Conservation (phyloP, 2,113 vertebrate genomes). For the Mirounga angustirostris region DNA sequence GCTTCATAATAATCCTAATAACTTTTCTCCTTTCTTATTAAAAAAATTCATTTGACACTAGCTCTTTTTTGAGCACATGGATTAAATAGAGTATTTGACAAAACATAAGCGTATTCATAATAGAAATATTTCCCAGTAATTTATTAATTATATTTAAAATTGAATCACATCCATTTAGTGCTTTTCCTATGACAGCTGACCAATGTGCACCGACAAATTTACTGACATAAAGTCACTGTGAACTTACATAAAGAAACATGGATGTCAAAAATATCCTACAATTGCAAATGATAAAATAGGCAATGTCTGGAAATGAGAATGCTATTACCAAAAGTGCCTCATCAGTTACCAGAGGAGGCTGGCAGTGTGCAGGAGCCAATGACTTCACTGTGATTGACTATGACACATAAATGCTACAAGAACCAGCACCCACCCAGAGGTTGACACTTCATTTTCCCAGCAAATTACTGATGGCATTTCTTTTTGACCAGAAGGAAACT, state of each 20-base stretch:
- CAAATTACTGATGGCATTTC: background rate
- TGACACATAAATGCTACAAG: background rate
- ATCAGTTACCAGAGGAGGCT: conserved; percentile 65
- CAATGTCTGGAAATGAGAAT: conserved; percentile 67
- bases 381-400: conserved; percentile 47
- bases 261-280: conserved; percentile 61
- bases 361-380: background rate
- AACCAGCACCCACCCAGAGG: background rate
- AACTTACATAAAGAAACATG: conserved; percentile 74
- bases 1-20: conserved; percentile 56
- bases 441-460: background rate
- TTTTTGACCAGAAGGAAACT: background rate
- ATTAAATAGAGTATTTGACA: conserved; percentile 68
- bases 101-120: conserved; percentile 57
- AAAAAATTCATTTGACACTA: conserved; percentile 58
- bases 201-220: conserved; percentile 52
- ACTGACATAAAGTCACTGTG: conserved; percentile 73
- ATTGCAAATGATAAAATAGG: conserved; percentile 55
- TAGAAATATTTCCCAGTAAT: conserved; percentile 64
- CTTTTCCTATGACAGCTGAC: conserved; percentile 59
- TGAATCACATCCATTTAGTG: conserved; percentile 74
- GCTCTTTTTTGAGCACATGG: conserved; percentile 41
- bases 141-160: conserved; percentile 73
- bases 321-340: conserved; percentile 59
- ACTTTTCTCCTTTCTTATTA: conserved; percentile 51